Evolutionary conservation across 2,797 vertebrate species (phyloP).

Genomic region (Eleutherodactylus coqui): DNA sequence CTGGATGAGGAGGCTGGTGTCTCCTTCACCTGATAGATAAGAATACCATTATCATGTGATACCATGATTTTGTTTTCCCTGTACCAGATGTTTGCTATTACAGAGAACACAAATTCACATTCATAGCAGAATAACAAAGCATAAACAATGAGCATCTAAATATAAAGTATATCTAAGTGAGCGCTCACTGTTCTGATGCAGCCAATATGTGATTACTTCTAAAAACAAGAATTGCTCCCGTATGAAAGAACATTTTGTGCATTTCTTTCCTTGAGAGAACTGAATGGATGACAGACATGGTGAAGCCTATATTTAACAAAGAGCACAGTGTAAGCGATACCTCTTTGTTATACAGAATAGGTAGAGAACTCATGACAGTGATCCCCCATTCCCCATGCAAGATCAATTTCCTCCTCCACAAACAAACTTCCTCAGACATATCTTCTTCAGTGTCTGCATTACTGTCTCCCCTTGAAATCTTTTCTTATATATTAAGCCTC

Average conservation of each 20-base stretch:
- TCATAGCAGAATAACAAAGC: background rate
- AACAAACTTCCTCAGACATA: conserved; percentile 7
- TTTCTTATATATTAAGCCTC: conserved; percentile 1
- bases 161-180: background rate
- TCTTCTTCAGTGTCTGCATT: background rate
- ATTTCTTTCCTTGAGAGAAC: background rate
- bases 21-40: background rate
- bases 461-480: background rate
- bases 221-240: background rate
- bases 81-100: background rate
- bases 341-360: background rate
- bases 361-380: background rate
- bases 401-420: conserved; percentile 6
- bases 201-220: background rate
- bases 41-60: background rate
- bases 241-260: background rate
- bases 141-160: background rate
- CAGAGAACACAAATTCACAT: background rate
- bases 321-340: background rate
- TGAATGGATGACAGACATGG: background rate
- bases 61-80: background rate
- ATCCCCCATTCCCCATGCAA: background rate
- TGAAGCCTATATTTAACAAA: background rate
- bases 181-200: background rate
- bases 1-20: no score